Evolutionary conservation across 2,113 vertebrate genomes (phyloP), one percentile per base, ranked within the genome.

Genomic region (Austrofundulus limnaeus): DNA sequence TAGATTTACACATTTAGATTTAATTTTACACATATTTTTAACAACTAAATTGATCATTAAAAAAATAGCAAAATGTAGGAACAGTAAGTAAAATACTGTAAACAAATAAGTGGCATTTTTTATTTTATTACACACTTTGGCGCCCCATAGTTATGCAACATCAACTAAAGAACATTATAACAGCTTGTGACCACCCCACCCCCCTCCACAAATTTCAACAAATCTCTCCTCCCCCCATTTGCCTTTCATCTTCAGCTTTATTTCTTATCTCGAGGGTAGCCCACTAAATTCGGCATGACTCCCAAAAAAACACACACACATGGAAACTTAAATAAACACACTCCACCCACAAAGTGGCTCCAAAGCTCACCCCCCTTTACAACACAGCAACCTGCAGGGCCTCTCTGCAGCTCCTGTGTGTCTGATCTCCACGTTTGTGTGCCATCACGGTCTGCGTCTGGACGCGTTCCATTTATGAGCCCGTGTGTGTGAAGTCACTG

Each of bases 91-190:
- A n/a, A n/a, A n/a, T n/a, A n/a, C n/a, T n/a, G n/a, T n/a, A n/a
- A n/a, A n/a, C n/a, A n/a, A n/a, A n/a, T n/a, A n/a, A n/a, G n/a
- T n/a, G n/a, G n/a, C n/a, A n/a, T n/a, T n/a, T n/a, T n/a, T n/a
- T n/a, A n/a, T n/a, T n/a, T n/a, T n/a, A n/a, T n/a, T n/a, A n/a
- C n/a, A n/a, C n/a, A n/a, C 59, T 62, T 69, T 37, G 82, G 73
- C 69, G 75, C n/a, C n/a, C n/a, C n/a, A n/a, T n/a, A n/a, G 80
- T 90, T 90, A 81, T n/a, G 38, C 70, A 89, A 90, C 41, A 13
- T 57, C 80, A 82, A 73, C 84, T 84, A 81, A 85, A 78, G 70
- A 85, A 73, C 78, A 80, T 66, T 76, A 77, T 69, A 79, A 76
- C 68, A 65, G 61, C 60, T 77, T 57, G 62, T 71, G 28, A 24